Evolutionary conservation across 2,797 vertebrate species (phyloP), one percentile per base, ranked within the genome.

Genomic region (Melanitta fusca): DNA sequence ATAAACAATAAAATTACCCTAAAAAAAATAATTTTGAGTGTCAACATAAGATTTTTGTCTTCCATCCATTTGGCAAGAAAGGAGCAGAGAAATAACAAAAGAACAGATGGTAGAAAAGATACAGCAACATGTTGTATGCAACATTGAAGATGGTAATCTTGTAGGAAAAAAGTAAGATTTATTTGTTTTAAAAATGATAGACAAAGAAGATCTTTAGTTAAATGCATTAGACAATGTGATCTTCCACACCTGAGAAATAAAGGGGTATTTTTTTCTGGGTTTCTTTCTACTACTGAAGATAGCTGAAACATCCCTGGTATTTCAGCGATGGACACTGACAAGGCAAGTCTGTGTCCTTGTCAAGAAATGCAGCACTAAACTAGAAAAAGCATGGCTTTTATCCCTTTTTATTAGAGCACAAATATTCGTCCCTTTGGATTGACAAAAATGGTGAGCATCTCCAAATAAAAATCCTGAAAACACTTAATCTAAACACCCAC

Each of bases 31-130:
- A 64, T 85, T 22, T 30, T 78, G 85, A 80, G 45, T 80, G 25
- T 65, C 45, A 51, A 38, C 69, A 54, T 60, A 49, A 60, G 3
- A 38, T 49, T 74, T 89, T 94, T 10, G 13, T 88, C 47, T 13
- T 75, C 51, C 70, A 49, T 54, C 21, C 5, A 7, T 56, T 91
- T 95, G 90, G 70, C 91, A 94, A 75, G 72, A 91, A 89, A 69
- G 15, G 12, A 89, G 54, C 41, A 64, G 32, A 82, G 34, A 77
- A 93, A 60, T 70, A 66, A 82, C 34, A n/a, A 79, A 95, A 82
- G 43, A 96, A 20, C 86, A 95, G 85, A 87, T 90, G 96, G 90
- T 10, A 85, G n/a, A 88, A 85, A 74, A 81, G n/a, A 62, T n/a
- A 62, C 13, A 80, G 30, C 53, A 89, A 73, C 47, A 17, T 47